phyloP scores from a whole-genome alignment of 1,140 invertebrate species.

The Nautilus pompilius region DNA sequence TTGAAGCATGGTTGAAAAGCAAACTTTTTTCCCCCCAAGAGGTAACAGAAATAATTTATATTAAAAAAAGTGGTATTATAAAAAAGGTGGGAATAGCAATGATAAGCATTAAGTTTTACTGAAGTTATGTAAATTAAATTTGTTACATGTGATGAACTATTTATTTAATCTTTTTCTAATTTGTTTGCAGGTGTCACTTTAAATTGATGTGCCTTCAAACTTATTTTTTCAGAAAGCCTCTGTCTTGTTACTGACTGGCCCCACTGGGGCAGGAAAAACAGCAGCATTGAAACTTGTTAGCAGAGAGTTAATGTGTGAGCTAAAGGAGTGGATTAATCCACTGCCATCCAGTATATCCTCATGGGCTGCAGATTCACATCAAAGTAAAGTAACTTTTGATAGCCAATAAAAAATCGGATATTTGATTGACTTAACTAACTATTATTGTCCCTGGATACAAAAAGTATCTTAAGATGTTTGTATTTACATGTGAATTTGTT shows the following conservation, averaged over 20 bases:
- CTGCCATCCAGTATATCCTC: slow-evolving; percentile 1
- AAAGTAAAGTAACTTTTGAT: too few species aligned
- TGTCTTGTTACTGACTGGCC: slow-evolving; percentile 48
- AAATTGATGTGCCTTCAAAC: slow-evolving; percentile 1
- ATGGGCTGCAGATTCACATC: too few species aligned
- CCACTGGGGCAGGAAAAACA: slow-evolving; percentile 49
- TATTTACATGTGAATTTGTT: too few species aligned
- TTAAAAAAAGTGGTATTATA: background rate
- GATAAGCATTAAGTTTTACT: background rate
- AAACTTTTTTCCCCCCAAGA: slow-evolving; percentile 1
- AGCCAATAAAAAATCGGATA: too few species aligned
- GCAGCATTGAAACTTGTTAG: slow-evolving; percentile 39
- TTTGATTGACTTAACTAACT: too few species aligned
- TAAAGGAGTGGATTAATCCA: slow-evolving; percentile 52
- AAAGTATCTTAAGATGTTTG: too few species aligned
- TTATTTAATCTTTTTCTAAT: background rate
- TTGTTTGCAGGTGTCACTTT: background rate
- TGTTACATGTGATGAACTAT: background rate
- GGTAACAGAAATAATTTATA: background rate
- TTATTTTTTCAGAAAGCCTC: slow-evolving; percentile 26
- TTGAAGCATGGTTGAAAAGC: slow-evolving; percentile 39
- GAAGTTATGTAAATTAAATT: background rate
- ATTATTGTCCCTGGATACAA: too few species aligned
- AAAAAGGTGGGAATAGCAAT: background rate
- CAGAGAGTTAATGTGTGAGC: slow-evolving; percentile 31